Base-by-base conservation (phyloP, 2,888 invertebrate species). In the Epistrophella euchroma region DNA sequence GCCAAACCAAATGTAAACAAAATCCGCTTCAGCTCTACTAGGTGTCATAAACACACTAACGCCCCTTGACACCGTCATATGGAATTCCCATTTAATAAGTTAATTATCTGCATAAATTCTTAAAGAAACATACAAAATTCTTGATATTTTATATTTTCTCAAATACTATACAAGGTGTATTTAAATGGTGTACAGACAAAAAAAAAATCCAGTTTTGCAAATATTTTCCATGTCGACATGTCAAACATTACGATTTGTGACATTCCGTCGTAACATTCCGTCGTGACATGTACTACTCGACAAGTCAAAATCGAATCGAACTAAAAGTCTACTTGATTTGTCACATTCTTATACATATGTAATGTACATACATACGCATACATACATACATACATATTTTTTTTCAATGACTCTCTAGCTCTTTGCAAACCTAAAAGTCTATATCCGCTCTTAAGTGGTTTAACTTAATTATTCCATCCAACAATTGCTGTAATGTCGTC, bases 1-100 rank as follows among this genome's bases (percentile, higher is more conserved):
- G 56, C 28, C 47, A 71, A 62, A 76, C 64, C 66, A 62, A 82
- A 82, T 55, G 68, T 77, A 68, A 77, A 77, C 82, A 73, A 77
- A 82, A 82, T 82, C 82, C 82, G 82, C 68, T 19, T 82, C 71
- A 40, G 13, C 17, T 32, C 13, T 3, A 25, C 9, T 32, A 32
- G 52, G 52, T 74, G 19, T 19, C 19, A 47, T 60, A 52, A 37
- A 70, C 15, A 43, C 11, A 60, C 13, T 35, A 62, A 35, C 35
- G 15, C 15, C 5, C 35, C n/a, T 15, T 13, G 68, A n/a, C 45
- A 58, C 3, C 37, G 19, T 72, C 28, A 52, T 15, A 58, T 60
- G 82, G 72, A 77, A 82, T 62, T 82, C 77, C 82, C 77, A 66
- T 77, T 66, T 47, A 47, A 66, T 13, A 66, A 75, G 28, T 0